phyloP scores from a whole-genome alignment of 2,888 invertebrate genomes.

The Mycalesis mineus region DNA sequence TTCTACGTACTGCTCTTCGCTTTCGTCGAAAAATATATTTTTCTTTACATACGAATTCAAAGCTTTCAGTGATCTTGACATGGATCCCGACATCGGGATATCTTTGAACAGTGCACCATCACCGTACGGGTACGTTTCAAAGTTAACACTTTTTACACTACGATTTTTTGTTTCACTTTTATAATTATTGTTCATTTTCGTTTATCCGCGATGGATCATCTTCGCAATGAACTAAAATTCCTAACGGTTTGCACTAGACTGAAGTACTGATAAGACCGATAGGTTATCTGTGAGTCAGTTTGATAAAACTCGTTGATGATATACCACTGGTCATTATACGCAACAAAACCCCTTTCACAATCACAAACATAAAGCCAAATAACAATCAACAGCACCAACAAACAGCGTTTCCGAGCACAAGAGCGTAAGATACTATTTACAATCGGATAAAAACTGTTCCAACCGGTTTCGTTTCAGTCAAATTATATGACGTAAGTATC shows the following conservation, averaged over 20 bases:
- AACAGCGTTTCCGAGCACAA: conserved; percentile 38
- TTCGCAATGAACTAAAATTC: conserved; percentile 14
- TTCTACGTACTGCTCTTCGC: conserved; percentile 37
- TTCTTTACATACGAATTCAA: conserved; percentile 66
- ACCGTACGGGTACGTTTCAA: conserved; percentile 37
- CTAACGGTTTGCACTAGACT: conserved; percentile 42
- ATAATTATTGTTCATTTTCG: conserved; percentile 24
- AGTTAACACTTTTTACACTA: conserved; percentile 31
- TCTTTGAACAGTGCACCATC: conserved; percentile 66
- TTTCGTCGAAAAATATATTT: conserved; percentile 63
- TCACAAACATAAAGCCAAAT: conserved; percentile 26
- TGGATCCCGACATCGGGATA: conserved; percentile 54
- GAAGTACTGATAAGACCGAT: conserved; percentile 38
- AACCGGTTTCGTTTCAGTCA: conserved; percentile 62
- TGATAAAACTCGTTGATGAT: conserved; percentile 29
- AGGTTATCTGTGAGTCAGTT: conserved; percentile 51
- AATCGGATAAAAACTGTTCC: conserved; percentile 58
- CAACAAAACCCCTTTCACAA: conserved; percentile 28
- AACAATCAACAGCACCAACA: conserved; percentile 32
- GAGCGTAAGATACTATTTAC: conserved; percentile 61
- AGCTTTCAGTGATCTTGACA: conserved; percentile 64
- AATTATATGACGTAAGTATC: conserved; percentile 60
- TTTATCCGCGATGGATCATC: conserved; percentile 29
- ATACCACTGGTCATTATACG: conserved; percentile 35
- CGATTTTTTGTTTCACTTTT: conserved; percentile 27